Percentiles rank a stretch among this genome's conserved stretches.
phyloP scores from a whole-genome alignment of 2,113 vertebrate species.

The Panthera tigris region DNA sequence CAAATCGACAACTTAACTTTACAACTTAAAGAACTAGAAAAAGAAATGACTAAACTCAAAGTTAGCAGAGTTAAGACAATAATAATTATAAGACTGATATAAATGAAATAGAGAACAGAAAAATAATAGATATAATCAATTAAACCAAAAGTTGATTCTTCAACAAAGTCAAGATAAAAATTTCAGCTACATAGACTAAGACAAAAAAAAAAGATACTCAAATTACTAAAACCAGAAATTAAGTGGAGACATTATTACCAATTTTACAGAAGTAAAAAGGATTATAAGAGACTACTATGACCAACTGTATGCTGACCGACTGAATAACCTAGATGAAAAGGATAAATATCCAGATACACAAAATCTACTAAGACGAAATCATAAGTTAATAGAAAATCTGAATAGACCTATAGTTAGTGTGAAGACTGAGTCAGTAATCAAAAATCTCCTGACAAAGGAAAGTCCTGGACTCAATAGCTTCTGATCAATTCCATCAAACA shows the following conservation, averaged over 20 bases:
- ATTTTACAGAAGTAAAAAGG: background rate
- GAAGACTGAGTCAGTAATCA: background rate
- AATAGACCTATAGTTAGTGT: background rate
- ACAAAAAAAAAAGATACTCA: background rate
- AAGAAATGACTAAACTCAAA: background rate
- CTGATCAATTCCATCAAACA: background rate
- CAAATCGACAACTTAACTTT: background rate
- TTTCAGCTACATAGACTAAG: background rate
- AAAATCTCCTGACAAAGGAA: background rate
- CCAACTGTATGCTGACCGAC: background rate
- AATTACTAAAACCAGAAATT: background rate
- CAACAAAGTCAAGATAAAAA: too few species aligned
- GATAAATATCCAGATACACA: background rate
- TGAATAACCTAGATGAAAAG: background rate
- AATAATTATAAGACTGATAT: background rate
- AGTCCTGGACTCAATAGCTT: background rate
- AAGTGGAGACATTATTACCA: background rate
- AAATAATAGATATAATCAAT: background rate
- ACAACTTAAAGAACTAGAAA: background rate
- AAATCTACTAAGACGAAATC: background rate
- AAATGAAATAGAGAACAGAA: background rate
- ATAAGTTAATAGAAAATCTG: background rate
- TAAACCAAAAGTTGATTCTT: background rate
- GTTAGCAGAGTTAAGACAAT: background rate
- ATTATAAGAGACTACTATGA: background rate